Evolutionary conservation across 2,797 vertebrate species (phyloP).

Genomic region (Eulemur rubriventer): DNA sequence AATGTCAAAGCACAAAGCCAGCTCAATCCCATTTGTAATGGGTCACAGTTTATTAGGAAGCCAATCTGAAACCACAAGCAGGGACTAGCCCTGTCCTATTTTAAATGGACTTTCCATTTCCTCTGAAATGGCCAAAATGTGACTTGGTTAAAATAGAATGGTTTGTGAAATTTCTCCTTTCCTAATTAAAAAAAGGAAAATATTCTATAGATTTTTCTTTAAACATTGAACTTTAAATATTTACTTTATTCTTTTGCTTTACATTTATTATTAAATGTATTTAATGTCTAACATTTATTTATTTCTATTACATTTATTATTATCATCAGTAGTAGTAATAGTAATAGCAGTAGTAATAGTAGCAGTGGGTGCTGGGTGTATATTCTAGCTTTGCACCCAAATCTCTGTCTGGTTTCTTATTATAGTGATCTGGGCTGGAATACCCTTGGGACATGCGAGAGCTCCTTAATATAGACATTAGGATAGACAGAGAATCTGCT

Average conservation of each 20-base stretch:
- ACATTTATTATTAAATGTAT: neutral
- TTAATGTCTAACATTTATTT: neutral
- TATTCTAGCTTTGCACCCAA: neutral
- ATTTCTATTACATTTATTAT: neutral
- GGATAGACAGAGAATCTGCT: neutral
- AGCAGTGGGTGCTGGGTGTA: neutral
- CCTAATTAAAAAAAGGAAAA: neutral
- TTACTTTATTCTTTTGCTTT: conserved; percentile 13
- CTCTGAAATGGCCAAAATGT: conserved; percentile 5
- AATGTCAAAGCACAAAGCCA: conserved; percentile 40
- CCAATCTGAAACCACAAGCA: conserved; percentile 33
- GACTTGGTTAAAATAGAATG: conserved; percentile 28
- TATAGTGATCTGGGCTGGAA: neutral
- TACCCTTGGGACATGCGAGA: neutral
- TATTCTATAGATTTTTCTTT: neutral
- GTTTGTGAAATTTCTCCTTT: conserved; percentile 6
- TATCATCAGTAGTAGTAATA: neutral
- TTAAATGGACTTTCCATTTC: conserved; percentile 43
- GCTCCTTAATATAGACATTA: neutral
- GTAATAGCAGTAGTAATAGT: neutral
- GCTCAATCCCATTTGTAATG: conserved; percentile 27
- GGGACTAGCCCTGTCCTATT: conserved; percentile 2
- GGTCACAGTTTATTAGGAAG: conserved; percentile 51
- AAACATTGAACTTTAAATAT: neutral
- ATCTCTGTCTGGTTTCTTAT: neutral